Base-by-base conservation (phyloP, 1,140 invertebrate genomes). In the Bombus consobrinus region DNA sequence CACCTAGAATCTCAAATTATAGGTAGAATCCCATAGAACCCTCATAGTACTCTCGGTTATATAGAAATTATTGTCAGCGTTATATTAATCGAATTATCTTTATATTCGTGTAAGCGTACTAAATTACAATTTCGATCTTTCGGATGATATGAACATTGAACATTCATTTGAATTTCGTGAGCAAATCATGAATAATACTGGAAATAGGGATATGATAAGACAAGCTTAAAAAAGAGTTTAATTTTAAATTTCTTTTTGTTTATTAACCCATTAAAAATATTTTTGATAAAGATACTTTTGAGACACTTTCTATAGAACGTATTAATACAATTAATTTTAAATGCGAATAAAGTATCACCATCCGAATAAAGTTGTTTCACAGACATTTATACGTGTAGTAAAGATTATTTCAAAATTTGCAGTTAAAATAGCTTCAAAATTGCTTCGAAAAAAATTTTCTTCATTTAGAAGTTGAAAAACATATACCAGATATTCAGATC, bases 31-130 rank as follows among this genome's bases (percentile, higher is more conserved):
- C 5, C 47, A 22, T 53, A 12, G 22, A 82, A 66, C 2, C 68
- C 39, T 41, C 32, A 59, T 69, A 41, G 74, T 74, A 78, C 12
- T 64, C 57, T 71, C 10, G 37, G 9, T n/a, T 43, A 86, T 28
- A 37, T 41, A 71, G 18, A 77, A 71, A 77, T 83, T 72, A 83
- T 69, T 77, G 53, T 72, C 85, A 62, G 76, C 22, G n/a, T 28
- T 77, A 28, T 22, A 53, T 53, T 83, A 75, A 39, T 32, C 64
- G 57, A 83, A 57, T 78, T 77, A 73, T 59, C 53, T 64, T 77
- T 68, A 78, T 41, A 47, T 74, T 59, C 39, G n/a, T 34, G 37
- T 64, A 25, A 74, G 10, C 57, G 15, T 47, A 34, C 12, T 5
- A 47, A 74, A 74, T 74, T 64, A 73, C n/a, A 64, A 47, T 64